Conservation (phyloP, 2,888 invertebrate genomes). For the Meiosimyza platycephala region DNA sequence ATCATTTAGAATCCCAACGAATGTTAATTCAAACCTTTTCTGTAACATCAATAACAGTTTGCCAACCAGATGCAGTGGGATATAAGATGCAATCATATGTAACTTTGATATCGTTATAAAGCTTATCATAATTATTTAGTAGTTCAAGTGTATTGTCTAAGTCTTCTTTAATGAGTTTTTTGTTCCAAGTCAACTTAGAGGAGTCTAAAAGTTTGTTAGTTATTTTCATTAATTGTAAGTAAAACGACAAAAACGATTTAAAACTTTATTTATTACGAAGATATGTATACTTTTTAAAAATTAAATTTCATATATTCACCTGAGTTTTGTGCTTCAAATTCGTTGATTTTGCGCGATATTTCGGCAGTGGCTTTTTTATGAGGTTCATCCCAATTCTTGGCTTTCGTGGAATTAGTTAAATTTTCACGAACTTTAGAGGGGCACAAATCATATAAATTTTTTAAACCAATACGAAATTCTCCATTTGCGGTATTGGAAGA, state of each 20-base stretch:
- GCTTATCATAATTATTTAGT: conserved; percentile 85
- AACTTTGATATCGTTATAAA: conserved; percentile 87
- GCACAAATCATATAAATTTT: conserved; percentile 87
- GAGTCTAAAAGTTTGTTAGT: conserved; percentile 60
- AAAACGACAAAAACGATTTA: not conserved
- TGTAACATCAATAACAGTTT: conserved; percentile 62
- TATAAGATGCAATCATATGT: conserved; percentile 94
- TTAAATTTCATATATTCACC: too few species aligned
- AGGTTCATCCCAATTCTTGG: conserved; percentile 85
- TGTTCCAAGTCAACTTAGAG: conserved; percentile 71
- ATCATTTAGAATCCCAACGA: conserved; percentile 69
- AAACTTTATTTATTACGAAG: not conserved
- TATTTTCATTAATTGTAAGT: not conserved
- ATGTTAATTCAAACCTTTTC: conserved; percentile 53
- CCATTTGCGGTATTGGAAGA: conserved; percentile 81
- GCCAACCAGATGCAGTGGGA: conserved; percentile 92
- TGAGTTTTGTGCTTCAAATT: conserved; percentile 77
- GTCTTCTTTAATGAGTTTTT: conserved; percentile 90
- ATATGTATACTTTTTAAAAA: not conserved
- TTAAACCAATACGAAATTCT: conserved; percentile 87
- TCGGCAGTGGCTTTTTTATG: conserved; percentile 85
- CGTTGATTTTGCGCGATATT: conserved; percentile 78
- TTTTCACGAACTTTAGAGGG: conserved; percentile 86
- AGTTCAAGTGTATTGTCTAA: conserved; percentile 87
- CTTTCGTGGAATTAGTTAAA: conserved; percentile 81